These are phyloP conservation scores for Gallinago jamesoni DNA, from an alignment of 2,113 vertebrate genomes.

Conservation along the genomic window DNA sequence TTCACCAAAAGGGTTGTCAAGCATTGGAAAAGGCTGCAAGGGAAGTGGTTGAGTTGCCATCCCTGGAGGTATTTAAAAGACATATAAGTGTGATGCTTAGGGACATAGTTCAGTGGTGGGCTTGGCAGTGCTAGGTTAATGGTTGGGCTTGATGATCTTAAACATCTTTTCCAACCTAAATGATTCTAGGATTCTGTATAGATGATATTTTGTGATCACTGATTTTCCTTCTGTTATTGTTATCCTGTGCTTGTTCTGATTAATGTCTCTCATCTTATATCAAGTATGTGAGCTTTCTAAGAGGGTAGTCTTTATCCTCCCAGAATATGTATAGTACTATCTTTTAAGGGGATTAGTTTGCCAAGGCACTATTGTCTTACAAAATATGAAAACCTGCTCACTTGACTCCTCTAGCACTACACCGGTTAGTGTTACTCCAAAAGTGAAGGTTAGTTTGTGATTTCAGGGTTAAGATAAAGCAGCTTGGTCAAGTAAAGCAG, in stretches of 20 bases:
- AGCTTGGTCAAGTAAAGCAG: too few species aligned
- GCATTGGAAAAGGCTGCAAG: background rate
- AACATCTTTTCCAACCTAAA: background rate
- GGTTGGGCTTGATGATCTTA: background rate
- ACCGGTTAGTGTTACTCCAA: fast-evolving
- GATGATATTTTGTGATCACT: background rate
- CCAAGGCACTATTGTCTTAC: background rate
- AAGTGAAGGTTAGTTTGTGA: background rate
- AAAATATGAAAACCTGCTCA: background rate
- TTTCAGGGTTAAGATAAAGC: background rate
- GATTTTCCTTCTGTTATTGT: background rate
- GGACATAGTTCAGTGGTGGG: background rate
- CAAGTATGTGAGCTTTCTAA: background rate
- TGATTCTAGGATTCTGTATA: background rate
- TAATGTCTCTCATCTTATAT: background rate
- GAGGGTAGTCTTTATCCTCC: background rate
- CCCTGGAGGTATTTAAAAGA: background rate
- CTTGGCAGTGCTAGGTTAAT: background rate
- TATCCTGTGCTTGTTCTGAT: background rate
- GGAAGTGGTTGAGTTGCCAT: background rate
- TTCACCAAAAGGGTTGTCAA: background rate
- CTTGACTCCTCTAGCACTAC: background rate
- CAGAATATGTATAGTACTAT: background rate
- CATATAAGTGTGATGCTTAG: background rate
- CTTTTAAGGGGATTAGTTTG: background rate